These are phyloP conservation scores for Abramis brama DNA, from an alignment of 2,113 vertebrate species.

Conservation along the genomic window DNA sequence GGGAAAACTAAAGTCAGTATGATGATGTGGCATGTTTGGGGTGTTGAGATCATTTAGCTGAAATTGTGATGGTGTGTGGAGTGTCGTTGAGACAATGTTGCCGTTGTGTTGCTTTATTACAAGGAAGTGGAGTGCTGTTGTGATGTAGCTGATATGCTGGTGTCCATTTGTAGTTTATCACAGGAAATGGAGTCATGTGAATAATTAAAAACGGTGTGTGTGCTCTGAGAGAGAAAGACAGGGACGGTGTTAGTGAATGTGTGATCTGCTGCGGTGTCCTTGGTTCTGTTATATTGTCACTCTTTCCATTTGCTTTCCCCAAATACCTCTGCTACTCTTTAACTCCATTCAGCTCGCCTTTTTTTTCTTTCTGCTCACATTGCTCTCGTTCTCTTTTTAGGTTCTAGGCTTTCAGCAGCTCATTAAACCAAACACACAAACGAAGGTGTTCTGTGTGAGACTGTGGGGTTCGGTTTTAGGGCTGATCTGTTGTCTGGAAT, in stretches of 20 bases:
- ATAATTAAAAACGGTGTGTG: neutral
- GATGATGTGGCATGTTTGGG: neutral
- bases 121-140: neutral
- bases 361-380: neutral
- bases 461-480: neutral
- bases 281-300: conserved; percentile 3
- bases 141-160: conserved; percentile 7
- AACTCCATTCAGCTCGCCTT: neutral
- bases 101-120: neutral
- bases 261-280: neutral
- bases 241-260: neutral
- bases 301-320: conserved; percentile 4
- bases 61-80: neutral
- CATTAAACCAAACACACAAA: neutral
- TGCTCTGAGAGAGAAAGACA: neutral
- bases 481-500: neutral
- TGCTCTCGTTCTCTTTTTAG: neutral
- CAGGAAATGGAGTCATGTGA: conserved; percentile 15
- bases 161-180: neutral
- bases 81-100: too few relatives aligned
- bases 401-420: neutral
- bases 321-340: conserved; percentile 11
- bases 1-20: neutral
- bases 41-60: neutral
- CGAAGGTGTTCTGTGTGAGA: neutral